Conservation (phyloP, 2,113 vertebrate genomes). For the Tetraodon nigroviridis region DNA sequence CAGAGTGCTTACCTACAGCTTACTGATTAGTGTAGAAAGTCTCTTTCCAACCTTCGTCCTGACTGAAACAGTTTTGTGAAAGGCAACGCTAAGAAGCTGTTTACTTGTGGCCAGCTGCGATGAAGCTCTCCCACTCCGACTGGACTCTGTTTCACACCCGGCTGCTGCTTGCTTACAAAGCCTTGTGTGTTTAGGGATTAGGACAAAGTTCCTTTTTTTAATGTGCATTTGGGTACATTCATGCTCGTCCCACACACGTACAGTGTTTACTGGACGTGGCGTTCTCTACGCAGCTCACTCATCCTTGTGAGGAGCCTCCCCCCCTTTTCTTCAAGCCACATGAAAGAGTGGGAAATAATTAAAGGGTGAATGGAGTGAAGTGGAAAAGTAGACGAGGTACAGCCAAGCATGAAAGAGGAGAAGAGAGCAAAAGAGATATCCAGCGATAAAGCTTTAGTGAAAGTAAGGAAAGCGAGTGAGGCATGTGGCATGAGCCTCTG, state of each 20-base stretch:
- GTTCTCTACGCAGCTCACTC: slow-evolving; percentile 38
- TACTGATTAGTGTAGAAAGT: slow-evolving; percentile 27
- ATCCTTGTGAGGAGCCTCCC: slow-evolving; percentile 19
- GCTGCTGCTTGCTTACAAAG: slow-evolving; percentile 24
- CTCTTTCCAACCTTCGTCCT: slow-evolving; percentile 18
- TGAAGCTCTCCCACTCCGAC: slow-evolving; percentile 12
- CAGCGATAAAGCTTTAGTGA: slow-evolving; percentile 38
- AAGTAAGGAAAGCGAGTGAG: slow-evolving; percentile 47
- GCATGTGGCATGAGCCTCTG: slow-evolving; percentile 54
- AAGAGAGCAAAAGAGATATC: slow-evolving; percentile 33
- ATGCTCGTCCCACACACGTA: slow-evolving; percentile 9
- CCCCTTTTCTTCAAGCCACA: slow-evolving; percentile 18
- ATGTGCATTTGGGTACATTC: not conserved
- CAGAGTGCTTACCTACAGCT: slow-evolving; percentile 9
- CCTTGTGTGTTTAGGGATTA: slow-evolving; percentile 5
- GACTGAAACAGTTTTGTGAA: slow-evolving; percentile 30
- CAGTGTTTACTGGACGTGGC: slow-evolving; percentile 41
- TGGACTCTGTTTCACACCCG: slow-evolving; percentile 17
- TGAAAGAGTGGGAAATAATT: slow-evolving; percentile 48
- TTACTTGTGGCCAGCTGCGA: slow-evolving; percentile 42
- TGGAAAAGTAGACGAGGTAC: slow-evolving; percentile 56
- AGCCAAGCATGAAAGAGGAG: slow-evolving; percentile 42
- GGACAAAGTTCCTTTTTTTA: not conserved
- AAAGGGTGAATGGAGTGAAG: slow-evolving; percentile 27
- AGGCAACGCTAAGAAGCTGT: slow-evolving; percentile 36